Evolutionary conservation across 2,888 invertebrate species (phyloP).

Genomic region (Eudasyphora cyanicolor): DNA sequence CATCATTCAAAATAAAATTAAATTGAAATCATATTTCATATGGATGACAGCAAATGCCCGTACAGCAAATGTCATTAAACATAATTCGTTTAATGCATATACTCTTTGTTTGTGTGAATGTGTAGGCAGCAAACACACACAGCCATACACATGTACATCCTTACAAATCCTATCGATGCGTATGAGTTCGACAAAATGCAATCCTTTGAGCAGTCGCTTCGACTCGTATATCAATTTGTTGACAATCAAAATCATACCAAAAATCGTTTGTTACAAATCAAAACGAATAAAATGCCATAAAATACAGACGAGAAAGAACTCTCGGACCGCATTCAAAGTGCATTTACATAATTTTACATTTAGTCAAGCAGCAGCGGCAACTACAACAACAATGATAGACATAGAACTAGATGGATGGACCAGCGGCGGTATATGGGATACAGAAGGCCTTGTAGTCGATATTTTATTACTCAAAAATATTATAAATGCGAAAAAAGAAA

Average conservation of each 20-base stretch:
- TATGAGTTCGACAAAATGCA: no score
- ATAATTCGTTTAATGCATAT: constrained; percentile 66
- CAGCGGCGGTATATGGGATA: neutral
- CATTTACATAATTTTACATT: constrained; percentile 64
- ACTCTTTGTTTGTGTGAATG: neutral
- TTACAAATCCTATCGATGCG: constrained; percentile 25
- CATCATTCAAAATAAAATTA: constrained; percentile 63
- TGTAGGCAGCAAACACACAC: neutral
- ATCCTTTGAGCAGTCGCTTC: constrained; percentile 40
- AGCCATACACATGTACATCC: neutral
- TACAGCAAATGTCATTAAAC: constrained; percentile 65
- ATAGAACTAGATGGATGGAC: neutral
- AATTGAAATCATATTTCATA: constrained; percentile 67
- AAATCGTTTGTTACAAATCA: constrained; percentile 59
- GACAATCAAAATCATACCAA: constrained; percentile 62
- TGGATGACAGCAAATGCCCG: constrained; percentile 24
- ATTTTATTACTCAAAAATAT: no score
- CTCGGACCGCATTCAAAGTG: constrained; percentile 53
- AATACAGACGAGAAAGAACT: constrained; percentile 31
- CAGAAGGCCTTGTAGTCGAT: no score
- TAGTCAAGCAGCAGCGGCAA: constrained; percentile 18
- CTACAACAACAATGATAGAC: neutral
- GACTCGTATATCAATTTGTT: constrained; percentile 61
- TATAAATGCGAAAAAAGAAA: no score
- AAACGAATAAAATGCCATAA: constrained; percentile 61